Base-by-base conservation (phyloP, 2,113 vertebrate species). In the Albula glossodonta region DNA sequence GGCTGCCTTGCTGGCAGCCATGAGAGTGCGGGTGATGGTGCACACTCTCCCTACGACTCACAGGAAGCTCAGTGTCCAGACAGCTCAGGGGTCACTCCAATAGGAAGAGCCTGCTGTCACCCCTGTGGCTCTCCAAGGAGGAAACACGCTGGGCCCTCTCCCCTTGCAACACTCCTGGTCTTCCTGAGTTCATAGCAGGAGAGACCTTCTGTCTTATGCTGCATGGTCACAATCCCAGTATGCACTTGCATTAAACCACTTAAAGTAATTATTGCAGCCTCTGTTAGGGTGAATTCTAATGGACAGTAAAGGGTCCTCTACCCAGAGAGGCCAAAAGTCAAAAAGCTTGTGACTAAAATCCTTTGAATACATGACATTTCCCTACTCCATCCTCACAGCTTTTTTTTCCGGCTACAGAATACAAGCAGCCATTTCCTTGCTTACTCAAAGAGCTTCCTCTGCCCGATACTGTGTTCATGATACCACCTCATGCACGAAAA, bases 101-200 rank as follows among this genome's bases (percentile, higher is more conserved):
- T 94, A 92, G 93, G 93, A 94, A 94, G 88, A 87, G 86, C 1
- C 88, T 48, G 57, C 81, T 22, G 79, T 48, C 25, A 53, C 11
- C 9, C 48, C 15, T 19, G 5, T 15, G 60, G 82, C 80, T 70
- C 19, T 0, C 2, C 82, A 9, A 88, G 86, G 88, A 87, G 86
- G 66, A 86, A 19, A 74, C 77, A 56, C 3, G 31, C 53, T 77
- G 77, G 60, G 25, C 60, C 70, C 74, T 84, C n/a, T 53, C 81
- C 77, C 22, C 3, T 82, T 82, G 52, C 53, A 78, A 50, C n/a
- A 25, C 56, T 19, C 41, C 70, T 74, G 70, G 22, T n/a, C 70
- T 74, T 25, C 56, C 41, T 22, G 56, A 78, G 49, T 70, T 50
- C 53, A 80, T 12, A 79, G 41, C 78, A 49, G 41, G 19, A 50